phyloP scores from a whole-genome alignment of 2,113 vertebrate species.

The Naja naja region DNA sequence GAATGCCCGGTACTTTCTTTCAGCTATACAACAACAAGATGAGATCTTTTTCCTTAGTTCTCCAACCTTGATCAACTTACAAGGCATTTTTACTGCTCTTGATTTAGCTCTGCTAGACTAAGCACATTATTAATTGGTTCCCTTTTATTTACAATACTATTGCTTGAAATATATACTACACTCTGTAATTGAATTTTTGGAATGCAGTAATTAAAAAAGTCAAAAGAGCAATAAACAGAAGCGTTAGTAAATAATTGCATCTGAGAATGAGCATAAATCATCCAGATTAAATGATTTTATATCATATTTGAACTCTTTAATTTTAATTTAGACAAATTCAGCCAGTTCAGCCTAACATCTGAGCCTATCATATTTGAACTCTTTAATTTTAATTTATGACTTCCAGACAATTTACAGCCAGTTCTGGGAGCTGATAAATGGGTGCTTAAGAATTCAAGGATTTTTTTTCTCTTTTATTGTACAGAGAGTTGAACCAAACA shows the following conservation, averaged over 20 bases:
- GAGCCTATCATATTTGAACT: constrained; percentile 68
- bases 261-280: constrained; percentile 68
- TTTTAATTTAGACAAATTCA: constrained; percentile 68
- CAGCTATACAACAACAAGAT: constrained; percentile 17
- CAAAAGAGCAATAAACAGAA: constrained; percentile 73
- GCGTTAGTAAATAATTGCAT: constrained; percentile 66
- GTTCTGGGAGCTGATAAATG: constrained; percentile 33
- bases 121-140: constrained; percentile 72
- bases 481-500: background rate
- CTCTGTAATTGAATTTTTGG: constrained; percentile 71
- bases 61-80: constrained; percentile 46
- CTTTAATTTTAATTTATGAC: constrained; percentile 68
- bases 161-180: constrained; percentile 65
- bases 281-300: constrained; percentile 66
- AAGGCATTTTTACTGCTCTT: constrained; percentile 46
- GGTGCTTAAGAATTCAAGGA: background rate
- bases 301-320: constrained; percentile 68
- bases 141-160: constrained; percentile 69
- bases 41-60: constrained; percentile 13
- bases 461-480: background rate
- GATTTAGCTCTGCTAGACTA: constrained; percentile 70
- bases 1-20: background rate
- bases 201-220: constrained; percentile 73
- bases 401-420: constrained; percentile 57
- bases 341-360: too few relatives aligned